These are phyloP conservation scores for Sinocyclocheilus rhinocerous DNA, from an alignment of 2,113 vertebrate species.

Conservation along the genomic window DNA sequence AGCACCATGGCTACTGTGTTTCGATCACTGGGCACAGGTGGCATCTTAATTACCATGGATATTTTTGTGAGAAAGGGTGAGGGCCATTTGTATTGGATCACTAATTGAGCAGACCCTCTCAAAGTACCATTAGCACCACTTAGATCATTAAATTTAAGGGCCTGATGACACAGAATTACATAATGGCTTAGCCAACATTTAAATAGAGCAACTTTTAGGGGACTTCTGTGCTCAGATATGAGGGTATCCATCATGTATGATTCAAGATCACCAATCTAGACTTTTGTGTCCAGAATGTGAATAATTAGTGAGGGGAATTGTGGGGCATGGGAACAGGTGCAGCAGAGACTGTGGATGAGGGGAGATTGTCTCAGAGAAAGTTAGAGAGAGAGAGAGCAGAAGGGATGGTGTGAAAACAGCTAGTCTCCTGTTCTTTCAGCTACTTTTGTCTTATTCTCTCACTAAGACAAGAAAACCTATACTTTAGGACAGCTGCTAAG, in stretches of 20 bases:
- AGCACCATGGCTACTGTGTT: conserved; percentile 52
- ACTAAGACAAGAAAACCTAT: conserved; percentile 54
- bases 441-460: conserved; percentile 58
- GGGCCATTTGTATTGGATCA: conserved; percentile 39
- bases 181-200: conserved; percentile 36
- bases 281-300: conserved; percentile 57
- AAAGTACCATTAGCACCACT: conserved; percentile 58
- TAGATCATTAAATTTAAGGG: conserved; percentile 51
- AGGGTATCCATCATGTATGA: conserved; percentile 41
- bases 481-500: conserved; percentile 62
- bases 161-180: conserved; percentile 45
- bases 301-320: conserved; percentile 55
- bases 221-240: conserved; percentile 19
- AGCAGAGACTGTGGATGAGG: conserved; percentile 54
- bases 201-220: conserved; percentile 42
- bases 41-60: conserved; percentile 48
- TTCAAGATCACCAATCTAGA: conserved; percentile 50
- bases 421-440: conserved; percentile 48
- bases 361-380: conserved; percentile 55
- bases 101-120: conserved; percentile 40
- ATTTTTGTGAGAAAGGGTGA: conserved; percentile 38
- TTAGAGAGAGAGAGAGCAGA: conserved; percentile 45
- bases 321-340: conserved; percentile 57
- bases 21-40: conserved; percentile 54
- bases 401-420: conserved; percentile 55